Conservation (phyloP, 2,797 vertebrate species). For the Cirrhinus molitorella region DNA sequence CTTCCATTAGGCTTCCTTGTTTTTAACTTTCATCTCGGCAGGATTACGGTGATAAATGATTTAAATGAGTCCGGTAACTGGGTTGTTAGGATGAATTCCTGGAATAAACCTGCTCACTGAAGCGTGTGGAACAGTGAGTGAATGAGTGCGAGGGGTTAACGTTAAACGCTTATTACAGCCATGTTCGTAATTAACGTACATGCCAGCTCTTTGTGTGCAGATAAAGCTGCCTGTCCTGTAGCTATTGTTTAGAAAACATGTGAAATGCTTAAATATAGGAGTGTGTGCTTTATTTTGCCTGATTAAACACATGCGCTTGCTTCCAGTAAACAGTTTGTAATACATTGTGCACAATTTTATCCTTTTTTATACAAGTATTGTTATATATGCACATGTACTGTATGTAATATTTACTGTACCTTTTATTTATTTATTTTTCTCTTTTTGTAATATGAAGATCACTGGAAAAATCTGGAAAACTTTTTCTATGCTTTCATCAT, state of each 20-base stretch:
- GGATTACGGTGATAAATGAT: constrained; percentile 1
- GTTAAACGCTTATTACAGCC: constrained; percentile 68
- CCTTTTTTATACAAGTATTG: background rate
- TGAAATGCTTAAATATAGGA: background rate
- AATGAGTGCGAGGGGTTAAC: constrained; percentile 19
- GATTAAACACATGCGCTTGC: background rate
- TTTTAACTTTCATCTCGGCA: background rate
- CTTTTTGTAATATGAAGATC: background rate
- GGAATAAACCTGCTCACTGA: constrained; percentile 34
- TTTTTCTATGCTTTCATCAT: background rate
- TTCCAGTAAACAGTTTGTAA: background rate
- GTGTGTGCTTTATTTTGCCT: background rate
- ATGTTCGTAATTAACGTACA: constrained; percentile 62
- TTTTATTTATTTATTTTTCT: background rate
- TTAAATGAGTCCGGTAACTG: constrained; percentile 49
- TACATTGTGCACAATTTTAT: background rate
- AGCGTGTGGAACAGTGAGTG: constrained; percentile 7
- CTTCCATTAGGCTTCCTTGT: constrained; percentile 17
- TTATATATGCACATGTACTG: background rate
- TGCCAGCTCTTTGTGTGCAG: constrained; percentile 67
- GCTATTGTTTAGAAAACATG: constrained; percentile 31
- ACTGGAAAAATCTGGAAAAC: background rate
- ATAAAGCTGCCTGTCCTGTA: constrained; percentile 8
- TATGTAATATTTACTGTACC: background rate
- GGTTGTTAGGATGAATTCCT: constrained; percentile 15